These are phyloP conservation scores for Junonia oenone DNA, from an alignment of 2,888 invertebrate species.

Conservation along the genomic window DNA sequence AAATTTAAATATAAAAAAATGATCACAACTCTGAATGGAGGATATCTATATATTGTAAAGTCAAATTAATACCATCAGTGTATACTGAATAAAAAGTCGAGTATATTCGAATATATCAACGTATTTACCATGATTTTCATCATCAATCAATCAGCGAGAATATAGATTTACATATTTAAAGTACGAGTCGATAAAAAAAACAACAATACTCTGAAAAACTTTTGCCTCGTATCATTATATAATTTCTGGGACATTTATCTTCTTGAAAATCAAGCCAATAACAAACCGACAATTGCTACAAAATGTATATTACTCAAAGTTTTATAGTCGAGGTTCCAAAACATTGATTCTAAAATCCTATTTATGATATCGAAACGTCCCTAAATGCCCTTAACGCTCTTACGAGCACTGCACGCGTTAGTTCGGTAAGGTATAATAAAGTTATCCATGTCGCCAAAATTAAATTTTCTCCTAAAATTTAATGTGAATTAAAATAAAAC, in stretches of 20 bases:
- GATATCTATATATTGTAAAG: background rate
- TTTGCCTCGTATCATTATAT: too few relatives aligned
- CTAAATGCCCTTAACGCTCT: constrained; percentile 1
- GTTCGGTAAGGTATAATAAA: background rate
- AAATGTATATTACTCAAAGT: too few relatives aligned
- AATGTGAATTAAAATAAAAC: too few relatives aligned
- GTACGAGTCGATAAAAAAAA: too few relatives aligned
- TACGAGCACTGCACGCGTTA: background rate
- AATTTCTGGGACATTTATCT: too few relatives aligned
- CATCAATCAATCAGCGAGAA: background rate
- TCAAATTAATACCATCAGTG: background rate
- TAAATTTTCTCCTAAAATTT: too few relatives aligned
- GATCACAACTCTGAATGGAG: background rate
- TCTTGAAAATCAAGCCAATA: too few relatives aligned
- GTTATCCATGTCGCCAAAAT: constrained; percentile 9
- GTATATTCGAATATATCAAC: background rate
- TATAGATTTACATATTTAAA: too few relatives aligned
- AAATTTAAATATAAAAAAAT: constrained; percentile 9
- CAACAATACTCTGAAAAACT: too few relatives aligned
- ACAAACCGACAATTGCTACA: too few relatives aligned
- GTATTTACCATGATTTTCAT: background rate
- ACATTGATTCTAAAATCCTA: too few relatives aligned
- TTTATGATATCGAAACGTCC: background rate
- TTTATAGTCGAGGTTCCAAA: too few relatives aligned
- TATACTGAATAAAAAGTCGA: background rate